Evolutionary conservation across 2,113 vertebrate genomes (phyloP), one percentile per base, ranked within the genome.

Genomic region (Trematocara nigrifrons): DNA sequence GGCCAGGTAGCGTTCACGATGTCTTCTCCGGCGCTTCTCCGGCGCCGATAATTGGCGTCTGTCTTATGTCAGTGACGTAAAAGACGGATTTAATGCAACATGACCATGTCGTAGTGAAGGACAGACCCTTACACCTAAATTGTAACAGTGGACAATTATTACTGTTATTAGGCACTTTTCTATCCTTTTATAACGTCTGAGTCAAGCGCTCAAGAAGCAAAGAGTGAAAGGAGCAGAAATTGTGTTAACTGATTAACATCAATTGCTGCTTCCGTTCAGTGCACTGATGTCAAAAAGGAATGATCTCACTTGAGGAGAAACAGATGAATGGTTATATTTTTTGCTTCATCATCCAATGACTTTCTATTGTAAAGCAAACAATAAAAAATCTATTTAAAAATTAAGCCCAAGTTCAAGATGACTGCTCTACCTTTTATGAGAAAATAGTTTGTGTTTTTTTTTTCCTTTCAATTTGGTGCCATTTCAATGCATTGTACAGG

Each of bases 241-340:
- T 31, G 11, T 61, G 29, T 56, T 64, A 84, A 85, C 22, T 80
- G 61, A 82, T 87, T 89, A 85, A 66, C 56, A 82, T 87, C 56
- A 45, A 35, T 51, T 77, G 56, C 35, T 81, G 20, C 85, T 69
- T 54, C 59, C 5, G 20, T n/a, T 66, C 47, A 61, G 2, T 78
- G 59, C 16, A 61, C 29, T 16, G 2, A 26, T 88, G 54, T 88
- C 42, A 69, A 35, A 88, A 38, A 88, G 31, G 1, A 81, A 66
- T 12, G n/a, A 80, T 76, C 81, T 79, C 54, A n/a, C 20, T 29
- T 42, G 26, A 78, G 8, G 52, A 51, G 20, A 49, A 78, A 82
- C 3, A 26, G 33, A 85, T 82, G 20, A 79, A 83, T 13, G 9
- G 3, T 13, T 80, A 29, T 12, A 11, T 40, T 42, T 86, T 76